Evolutionary conservation across 2,113 vertebrate species (phyloP).

Genomic region (Anarhynchus alexandrinus): DNA sequence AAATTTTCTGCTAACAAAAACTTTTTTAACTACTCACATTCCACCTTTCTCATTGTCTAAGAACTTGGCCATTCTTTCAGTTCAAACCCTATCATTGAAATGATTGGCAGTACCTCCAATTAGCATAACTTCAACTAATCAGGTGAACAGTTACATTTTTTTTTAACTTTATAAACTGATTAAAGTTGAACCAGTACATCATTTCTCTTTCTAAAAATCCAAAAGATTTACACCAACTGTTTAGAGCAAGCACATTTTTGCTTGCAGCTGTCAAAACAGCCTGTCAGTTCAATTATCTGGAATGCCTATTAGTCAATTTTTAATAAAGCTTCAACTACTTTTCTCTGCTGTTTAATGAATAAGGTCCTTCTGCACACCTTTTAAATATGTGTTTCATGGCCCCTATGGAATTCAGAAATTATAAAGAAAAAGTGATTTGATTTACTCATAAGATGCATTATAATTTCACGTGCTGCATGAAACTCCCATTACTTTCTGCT

Average conservation of each 20-base stretch:
- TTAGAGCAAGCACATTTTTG: conserved; percentile 68
- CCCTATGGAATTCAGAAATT: conserved; percentile 64
- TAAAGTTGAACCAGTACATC: conserved; percentile 66
- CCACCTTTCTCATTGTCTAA: background rate
- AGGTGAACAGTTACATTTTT: conserved; percentile 31
- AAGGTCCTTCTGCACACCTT: conserved; percentile 62
- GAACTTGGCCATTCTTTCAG: conserved; percentile 15
- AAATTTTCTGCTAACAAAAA: conserved; percentile 1
- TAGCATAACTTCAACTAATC: conserved; percentile 38
- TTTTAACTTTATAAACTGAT: conserved; percentile 58
- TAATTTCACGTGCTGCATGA: conserved; percentile 31
- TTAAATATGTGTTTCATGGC: conserved; percentile 66
- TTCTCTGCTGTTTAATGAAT: conserved; percentile 72
- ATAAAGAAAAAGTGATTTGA: conserved; percentile 61
- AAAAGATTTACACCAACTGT: conserved; percentile 73
- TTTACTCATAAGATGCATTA: conserved; percentile 59
- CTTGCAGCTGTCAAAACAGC: conserved; percentile 79
- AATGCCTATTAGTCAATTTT: conserved; percentile 76
- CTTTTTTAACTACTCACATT: conserved; percentile 8
- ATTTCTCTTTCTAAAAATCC: conserved; percentile 69
- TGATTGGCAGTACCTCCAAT: conserved; percentile 66
- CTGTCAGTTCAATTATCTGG: conserved; percentile 79
- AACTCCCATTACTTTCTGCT: conserved; percentile 22
- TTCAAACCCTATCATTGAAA: background rate
- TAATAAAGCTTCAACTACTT: conserved; percentile 75